A percentile compares a stretch with the other conserved stretches of the same genome.
Evolutionary conservation across 2,113 vertebrate genomes (phyloP).

Genomic region (Sciurus niger): DNA sequence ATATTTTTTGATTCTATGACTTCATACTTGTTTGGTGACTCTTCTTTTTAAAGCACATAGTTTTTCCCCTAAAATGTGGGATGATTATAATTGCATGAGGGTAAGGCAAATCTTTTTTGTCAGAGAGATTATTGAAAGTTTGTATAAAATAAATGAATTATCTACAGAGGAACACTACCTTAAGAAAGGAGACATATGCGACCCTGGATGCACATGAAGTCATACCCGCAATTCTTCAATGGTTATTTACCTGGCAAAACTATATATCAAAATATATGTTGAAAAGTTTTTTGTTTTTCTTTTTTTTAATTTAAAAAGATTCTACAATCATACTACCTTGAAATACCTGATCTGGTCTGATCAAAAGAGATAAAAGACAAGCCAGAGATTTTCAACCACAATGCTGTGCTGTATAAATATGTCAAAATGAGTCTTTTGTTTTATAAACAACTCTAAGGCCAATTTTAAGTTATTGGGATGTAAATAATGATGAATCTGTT

Average conservation of each 20-base stretch:
- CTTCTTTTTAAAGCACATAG: background rate
- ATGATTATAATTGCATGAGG: background rate
- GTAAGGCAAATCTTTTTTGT: background rate
- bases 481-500: background rate
- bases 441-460: background rate
- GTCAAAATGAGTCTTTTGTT: background rate
- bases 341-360: background rate
- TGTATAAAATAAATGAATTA: background rate
- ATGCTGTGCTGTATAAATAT: background rate
- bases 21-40: background rate
- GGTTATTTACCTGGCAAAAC: background rate
- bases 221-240: background rate
- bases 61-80: background rate
- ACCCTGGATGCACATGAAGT: background rate
- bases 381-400: background rate
- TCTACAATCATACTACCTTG: background rate
- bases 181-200: background rate
- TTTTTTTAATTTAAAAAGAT: background rate
- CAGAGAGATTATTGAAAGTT: background rate
- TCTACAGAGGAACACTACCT: background rate
- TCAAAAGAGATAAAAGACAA: background rate
- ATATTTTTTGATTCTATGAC: background rate
- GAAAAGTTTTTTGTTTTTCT: background rate
- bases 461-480: background rate
- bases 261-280: background rate